These are phyloP conservation scores for Chionodraco myersi DNA, from an alignment of 2,113 vertebrate genomes.

Conservation along the genomic window DNA sequence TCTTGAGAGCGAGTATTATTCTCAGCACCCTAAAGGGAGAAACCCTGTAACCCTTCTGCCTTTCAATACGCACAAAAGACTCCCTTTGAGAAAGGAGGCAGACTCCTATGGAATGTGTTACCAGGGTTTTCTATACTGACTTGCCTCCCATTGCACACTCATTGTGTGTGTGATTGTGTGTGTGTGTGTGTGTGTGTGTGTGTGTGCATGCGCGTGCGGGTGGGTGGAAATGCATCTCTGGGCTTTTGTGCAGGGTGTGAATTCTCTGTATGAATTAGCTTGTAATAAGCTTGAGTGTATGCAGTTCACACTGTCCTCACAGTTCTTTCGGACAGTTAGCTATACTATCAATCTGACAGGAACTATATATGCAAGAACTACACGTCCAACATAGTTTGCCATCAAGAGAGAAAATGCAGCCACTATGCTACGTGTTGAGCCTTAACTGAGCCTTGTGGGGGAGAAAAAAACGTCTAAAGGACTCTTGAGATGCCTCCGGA, in stretches of 20 bases:
- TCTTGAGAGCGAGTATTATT: constrained; percentile 73
- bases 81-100: constrained; percentile 69
- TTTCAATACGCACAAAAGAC: constrained; percentile 79
- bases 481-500: constrained; percentile 77
- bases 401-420: constrained; percentile 36
- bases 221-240: constrained; percentile 18
- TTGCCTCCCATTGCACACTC: constrained; percentile 54
- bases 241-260: constrained; percentile 10
- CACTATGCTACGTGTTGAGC: constrained; percentile 31
- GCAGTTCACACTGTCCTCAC: background rate
- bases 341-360: background rate
- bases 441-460: constrained; percentile 31
- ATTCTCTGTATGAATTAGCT: constrained; percentile 15
- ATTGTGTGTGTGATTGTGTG: constrained; percentile 20
- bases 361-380: constrained; percentile 23
- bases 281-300: background rate
- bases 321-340: background rate
- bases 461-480: constrained; percentile 43
- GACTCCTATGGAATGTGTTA: constrained; percentile 77
- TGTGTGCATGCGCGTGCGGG: constrained; percentile 29
- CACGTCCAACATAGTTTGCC: constrained; percentile 5
- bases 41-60: constrained; percentile 79
- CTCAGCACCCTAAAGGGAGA: constrained; percentile 79
- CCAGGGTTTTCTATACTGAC: constrained; percentile 69
- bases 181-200: constrained; percentile 31